phyloP scores from a whole-genome alignment of 2,113 vertebrate species.

The Chunga burmeisteri region DNA sequence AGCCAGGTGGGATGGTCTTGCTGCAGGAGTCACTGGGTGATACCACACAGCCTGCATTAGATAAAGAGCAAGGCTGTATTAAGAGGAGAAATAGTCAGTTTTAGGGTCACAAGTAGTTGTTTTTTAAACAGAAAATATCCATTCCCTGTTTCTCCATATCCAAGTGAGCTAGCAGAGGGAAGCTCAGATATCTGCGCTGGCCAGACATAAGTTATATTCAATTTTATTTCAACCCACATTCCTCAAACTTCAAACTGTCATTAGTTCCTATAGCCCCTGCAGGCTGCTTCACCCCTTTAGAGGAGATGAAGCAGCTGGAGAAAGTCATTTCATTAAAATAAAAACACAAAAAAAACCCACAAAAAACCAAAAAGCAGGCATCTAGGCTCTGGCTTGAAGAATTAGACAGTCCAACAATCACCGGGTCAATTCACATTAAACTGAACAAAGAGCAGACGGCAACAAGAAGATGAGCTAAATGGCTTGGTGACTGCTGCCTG shows the following conservation, averaged over 20 bases:
- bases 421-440: conserved; percentile 25
- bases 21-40: not conserved
- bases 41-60: not conserved
- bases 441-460: conserved; percentile 38
- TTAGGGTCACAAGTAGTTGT: not conserved
- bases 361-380: not conserved
- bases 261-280: not conserved
- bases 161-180: not conserved
- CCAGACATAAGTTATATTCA: not conserved
- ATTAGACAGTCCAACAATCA: conserved; percentile 50
- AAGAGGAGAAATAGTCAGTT: not conserved
- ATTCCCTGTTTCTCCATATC: not conserved
- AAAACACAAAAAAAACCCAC: not conserved
- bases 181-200: not conserved
- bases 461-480: conserved; percentile 27
- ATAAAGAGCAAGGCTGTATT: not conserved
- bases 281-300: not conserved
- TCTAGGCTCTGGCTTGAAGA: not conserved
- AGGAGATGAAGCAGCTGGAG: not conserved
- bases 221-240: not conserved
- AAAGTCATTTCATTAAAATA: conserved; percentile 23
- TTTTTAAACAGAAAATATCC: not conserved
- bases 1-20: not conserved
- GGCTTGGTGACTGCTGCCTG: conserved; percentile 10
- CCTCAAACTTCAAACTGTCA: not conserved